Evolutionary conservation across 2,797 vertebrate genomes (phyloP), one percentile per base, ranked within the genome.

Genomic region (Aldrovandia affinis): DNA sequence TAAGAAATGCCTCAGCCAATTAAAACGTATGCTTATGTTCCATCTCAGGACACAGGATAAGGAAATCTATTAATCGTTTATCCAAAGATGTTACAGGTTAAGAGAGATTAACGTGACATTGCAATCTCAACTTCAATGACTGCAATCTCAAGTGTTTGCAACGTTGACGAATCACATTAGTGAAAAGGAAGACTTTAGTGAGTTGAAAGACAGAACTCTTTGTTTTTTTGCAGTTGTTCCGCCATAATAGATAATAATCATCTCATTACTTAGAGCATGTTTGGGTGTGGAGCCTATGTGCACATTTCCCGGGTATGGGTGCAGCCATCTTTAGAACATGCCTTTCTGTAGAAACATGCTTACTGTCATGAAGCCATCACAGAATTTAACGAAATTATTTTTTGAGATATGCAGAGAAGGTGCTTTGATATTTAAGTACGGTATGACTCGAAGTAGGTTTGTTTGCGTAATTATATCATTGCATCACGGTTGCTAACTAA

Each of bases 261-360:
- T 78, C 79, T 81, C 44, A 84, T 80, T 55, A 75, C 79, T 65
- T 70, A 61, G 25, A 73, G 75, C 82, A 73, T 57, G 78, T 50
- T 52, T 88, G 91, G 92, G 91, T 88, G 92, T 91, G 91, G 85
- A 81, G n/a, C 59, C 30, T 73, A 80, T 47, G 50, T 59, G 63
- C 85, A 80, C 82, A 57, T 42, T 70, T 83, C 55, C 52, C 63
- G 30, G 80, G 75, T 57, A 81, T 85, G 92, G 90, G 86, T 90
- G 92, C 93, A 93, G 92, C 91, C 92, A 93, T 94, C 88, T 92
- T 93, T 92, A 85, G 90, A 52, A 83, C 47, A 87, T 89, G 90
- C 89, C 87, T 88, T 86, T 82, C 84, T 84, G 89, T 90, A 92
- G 89, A 93, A 93, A 94, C 93, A 94, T 93, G 93, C 93, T 89